Percentiles rank a stretch among this genome's conserved stretches.
Evolutionary conservation across 2,797 vertebrate genomes (phyloP).

Genomic region (Sebastolobus altivelis): DNA sequence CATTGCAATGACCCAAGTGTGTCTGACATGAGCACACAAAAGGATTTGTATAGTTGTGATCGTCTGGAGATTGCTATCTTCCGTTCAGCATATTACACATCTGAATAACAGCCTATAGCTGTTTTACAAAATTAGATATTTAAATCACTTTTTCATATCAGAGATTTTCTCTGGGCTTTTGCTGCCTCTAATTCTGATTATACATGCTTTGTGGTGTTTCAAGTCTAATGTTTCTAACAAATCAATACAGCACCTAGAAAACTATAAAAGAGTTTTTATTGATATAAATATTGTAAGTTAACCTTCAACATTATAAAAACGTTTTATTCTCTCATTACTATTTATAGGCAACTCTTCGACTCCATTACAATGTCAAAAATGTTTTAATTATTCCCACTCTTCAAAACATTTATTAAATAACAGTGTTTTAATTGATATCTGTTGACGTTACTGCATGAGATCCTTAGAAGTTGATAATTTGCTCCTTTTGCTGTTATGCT

Average conservation of each 20-base stretch:
- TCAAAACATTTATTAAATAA: neutral
- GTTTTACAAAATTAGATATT: slow-evolving; percentile 56
- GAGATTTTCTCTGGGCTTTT: slow-evolving; percentile 40
- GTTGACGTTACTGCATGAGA: slow-evolving; percentile 10
- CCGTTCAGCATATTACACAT: slow-evolving; percentile 63
- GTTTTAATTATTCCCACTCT: no score
- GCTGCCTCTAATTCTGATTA: slow-evolving; percentile 50
- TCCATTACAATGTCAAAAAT: neutral
- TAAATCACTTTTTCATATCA: slow-evolving; percentile 41
- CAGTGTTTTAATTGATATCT: neutral
- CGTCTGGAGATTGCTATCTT: slow-evolving; percentile 61
- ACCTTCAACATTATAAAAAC: neutral
- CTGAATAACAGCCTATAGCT: slow-evolving; percentile 61
- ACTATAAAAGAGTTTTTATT: neutral
- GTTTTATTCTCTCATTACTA: neutral
- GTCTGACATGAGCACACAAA: slow-evolving; percentile 48
- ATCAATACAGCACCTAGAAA: slow-evolving; percentile 8
- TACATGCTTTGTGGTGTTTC: slow-evolving; percentile 27
- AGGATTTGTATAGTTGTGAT: slow-evolving; percentile 47
- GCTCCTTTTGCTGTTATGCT: slow-evolving; percentile 32
- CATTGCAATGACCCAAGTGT: slow-evolving; percentile 22
- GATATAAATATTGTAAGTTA: neutral
- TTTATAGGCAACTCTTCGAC: neutral
- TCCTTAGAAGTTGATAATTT: slow-evolving; percentile 33
- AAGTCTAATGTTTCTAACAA: neutral